Base-by-base conservation (phyloP, 2,888 invertebrate species). In the Nipponacmea schrenckii region DNA sequence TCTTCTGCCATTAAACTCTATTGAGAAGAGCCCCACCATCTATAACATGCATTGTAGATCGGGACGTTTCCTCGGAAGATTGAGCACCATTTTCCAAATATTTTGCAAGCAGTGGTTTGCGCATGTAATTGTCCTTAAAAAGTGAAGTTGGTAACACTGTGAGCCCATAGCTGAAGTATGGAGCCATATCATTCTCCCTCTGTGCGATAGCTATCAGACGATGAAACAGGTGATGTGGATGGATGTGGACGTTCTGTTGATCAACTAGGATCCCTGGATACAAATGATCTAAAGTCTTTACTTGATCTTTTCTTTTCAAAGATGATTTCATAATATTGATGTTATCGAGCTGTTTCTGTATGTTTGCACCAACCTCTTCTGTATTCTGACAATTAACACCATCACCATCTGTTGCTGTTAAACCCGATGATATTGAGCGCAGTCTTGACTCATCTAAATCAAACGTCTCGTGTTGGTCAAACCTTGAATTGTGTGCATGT, bases 11-110 rank as follows among this genome's bases (percentile, higher is more conserved):
- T 20, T 20, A 10, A 15, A 56, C 56, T 10, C 20, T 56, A 20
- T 56, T 15, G n/a, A 56, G 56, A 17, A 56, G 56, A n/a, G n/a
- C n/a, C 20, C 56, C 56, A 20, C 56, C 56, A 56, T 56, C 56
- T 56, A 56, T 56, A 20, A 56, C 20, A n/a, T 20, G n/a, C 56
- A 56, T 20, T 56, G 17, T 56, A 20, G n/a, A 20, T 56, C n/a
- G 56, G 56, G 3, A 8, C 8, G n/a, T 20, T 20, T 5, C 56
- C 56, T 56, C 20, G n/a, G 56, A 56, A 56, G 56, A 56, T 20
- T 56, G n/a, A n/a, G n/a, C n/a, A n/a, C n/a, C n/a, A n/a, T n/a
- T n/a, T n/a, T n/a, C n/a, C n/a, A n/a, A n/a, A n/a, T 56, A 8
- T 20, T 56, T 56, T 20, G 56, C 56, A 20, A 56, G 56, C 5